A percentile compares a stretch with the other conserved stretches of the same genome.
phyloP scores from a whole-genome alignment of 2,888 invertebrate species.

The Phasia obesa region DNA sequence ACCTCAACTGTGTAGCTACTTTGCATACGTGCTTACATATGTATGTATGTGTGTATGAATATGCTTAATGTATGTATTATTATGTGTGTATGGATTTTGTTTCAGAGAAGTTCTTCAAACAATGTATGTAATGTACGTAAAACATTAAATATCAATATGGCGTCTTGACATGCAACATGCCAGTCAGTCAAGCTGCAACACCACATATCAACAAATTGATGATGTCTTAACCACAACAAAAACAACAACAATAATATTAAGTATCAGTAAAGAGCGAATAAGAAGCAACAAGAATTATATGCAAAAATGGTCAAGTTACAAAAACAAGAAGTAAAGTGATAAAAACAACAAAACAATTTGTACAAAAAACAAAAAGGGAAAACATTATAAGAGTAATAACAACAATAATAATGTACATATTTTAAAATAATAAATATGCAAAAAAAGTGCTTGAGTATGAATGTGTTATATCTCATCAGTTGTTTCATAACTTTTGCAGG shows the following conservation, averaged over 20 bases:
- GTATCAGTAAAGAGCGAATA: neutral
- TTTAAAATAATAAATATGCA: constrained; percentile 42
- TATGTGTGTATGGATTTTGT: neutral
- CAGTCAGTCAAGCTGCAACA: too few species aligned
- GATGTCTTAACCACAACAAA: constrained; percentile 44
- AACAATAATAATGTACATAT: constrained; percentile 19
- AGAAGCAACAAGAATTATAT: constrained; percentile 17
- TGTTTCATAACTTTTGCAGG: constrained; percentile 31
- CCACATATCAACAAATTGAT: constrained; percentile 69
- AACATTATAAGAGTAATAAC: constrained; percentile 22
- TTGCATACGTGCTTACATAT: constrained; percentile 63
- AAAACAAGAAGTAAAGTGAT: constrained; percentile 18
- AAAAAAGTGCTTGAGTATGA: constrained; percentile 2
- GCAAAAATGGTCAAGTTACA: constrained; percentile 43
- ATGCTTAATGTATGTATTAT: too few species aligned
- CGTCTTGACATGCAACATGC: constrained; percentile 70
- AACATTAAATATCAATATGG: constrained; percentile 69
- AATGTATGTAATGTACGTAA: neutral
- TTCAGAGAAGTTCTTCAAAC: too few species aligned
- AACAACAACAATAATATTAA: constrained; percentile 3
- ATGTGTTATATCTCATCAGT: constrained; percentile 48
- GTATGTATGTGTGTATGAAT: neutral
- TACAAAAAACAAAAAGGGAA: constrained; percentile 4
- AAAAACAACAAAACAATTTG: constrained; percentile 43
- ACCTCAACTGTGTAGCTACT: constrained; percentile 31